These are phyloP conservation scores for Notolabrus celidotus DNA, from an alignment of 2,797 vertebrate genomes.

Conservation along the genomic window DNA sequence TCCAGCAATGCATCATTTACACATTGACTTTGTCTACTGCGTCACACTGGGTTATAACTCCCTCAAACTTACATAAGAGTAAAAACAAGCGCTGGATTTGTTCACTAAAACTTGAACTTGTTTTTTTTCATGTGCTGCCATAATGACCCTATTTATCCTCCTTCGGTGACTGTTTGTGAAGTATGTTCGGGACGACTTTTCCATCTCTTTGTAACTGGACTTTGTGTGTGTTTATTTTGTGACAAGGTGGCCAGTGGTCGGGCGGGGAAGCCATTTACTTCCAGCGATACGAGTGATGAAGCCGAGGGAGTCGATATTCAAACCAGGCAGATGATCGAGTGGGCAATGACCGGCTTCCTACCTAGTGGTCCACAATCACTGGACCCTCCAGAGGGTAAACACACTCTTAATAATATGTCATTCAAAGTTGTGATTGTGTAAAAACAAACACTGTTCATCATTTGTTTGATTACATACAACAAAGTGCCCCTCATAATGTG, in stretches of 20 bases:
- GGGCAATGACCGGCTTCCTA: constrained; percentile 92
- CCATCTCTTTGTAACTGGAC: background rate
- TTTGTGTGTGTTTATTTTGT: constrained; percentile 21
- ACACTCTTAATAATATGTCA: background rate
- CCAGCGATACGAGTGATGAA: constrained; percentile 79
- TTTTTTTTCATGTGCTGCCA: background rate
- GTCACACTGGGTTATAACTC: background rate
- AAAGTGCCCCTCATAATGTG: background rate
- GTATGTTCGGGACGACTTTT: background rate
- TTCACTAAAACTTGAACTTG: background rate
- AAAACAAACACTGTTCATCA: background rate
- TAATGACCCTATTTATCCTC: constrained; percentile 16
- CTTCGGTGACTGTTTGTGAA: background rate
- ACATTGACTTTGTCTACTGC: background rate
- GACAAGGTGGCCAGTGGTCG: constrained; percentile 90
- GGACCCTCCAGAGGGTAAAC: constrained; percentile 82
- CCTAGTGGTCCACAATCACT: constrained; percentile 90
- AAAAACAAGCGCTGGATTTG: constrained; percentile 8
- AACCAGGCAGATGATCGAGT: constrained; percentile 93
- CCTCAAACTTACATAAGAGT: background rate
- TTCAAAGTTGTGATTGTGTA: background rate
- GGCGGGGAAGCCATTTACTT: constrained; percentile 87
- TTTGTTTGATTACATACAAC: background rate
- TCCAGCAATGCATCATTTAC: constrained; percentile 6
- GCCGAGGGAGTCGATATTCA: constrained; percentile 86